Conservation (phyloP, 2,797 vertebrate genomes). For the Aeoliscus strigatus region DNA sequence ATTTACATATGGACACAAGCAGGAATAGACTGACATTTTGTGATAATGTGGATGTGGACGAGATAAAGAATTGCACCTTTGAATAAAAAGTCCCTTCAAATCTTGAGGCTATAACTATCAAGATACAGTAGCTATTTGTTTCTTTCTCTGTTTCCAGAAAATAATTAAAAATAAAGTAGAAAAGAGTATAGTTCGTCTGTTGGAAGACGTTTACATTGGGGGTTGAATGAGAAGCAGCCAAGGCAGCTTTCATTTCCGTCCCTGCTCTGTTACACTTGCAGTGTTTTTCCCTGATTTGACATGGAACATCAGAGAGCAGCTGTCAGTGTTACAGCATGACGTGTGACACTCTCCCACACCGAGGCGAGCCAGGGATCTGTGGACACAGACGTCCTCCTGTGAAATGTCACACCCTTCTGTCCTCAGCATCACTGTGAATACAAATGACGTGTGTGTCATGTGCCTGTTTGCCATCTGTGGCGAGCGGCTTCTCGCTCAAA, state of each 20-base stretch:
- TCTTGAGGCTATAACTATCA: too few species aligned
- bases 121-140: too few species aligned
- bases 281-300: conserved; percentile 16
- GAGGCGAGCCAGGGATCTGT: conserved; percentile 47
- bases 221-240: background rate
- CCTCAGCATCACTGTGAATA: conserved; percentile 65
- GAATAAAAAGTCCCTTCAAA: too few species aligned
- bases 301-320: conserved; percentile 11
- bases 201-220: too few species aligned
- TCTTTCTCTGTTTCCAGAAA: too few species aligned
- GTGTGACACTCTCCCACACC: conserved; percentile 33
- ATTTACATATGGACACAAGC: too few species aligned
- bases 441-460: conserved; percentile 51
- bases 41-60: too few species aligned
- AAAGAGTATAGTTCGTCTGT: too few species aligned
- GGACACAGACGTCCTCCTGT: conserved; percentile 68
- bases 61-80: too few species aligned
- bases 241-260: background rate
- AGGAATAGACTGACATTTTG: background rate
- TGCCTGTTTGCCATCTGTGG: conserved; percentile 76
- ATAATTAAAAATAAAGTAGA: too few species aligned
- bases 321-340: conserved; percentile 29
- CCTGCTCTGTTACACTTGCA: background rate
- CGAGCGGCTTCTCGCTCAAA: conserved; percentile 30
- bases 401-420: conserved; percentile 77